Evolutionary conservation across 1,140 invertebrate genomes (phyloP).

Genomic region (Acromyrmex heyeri): DNA sequence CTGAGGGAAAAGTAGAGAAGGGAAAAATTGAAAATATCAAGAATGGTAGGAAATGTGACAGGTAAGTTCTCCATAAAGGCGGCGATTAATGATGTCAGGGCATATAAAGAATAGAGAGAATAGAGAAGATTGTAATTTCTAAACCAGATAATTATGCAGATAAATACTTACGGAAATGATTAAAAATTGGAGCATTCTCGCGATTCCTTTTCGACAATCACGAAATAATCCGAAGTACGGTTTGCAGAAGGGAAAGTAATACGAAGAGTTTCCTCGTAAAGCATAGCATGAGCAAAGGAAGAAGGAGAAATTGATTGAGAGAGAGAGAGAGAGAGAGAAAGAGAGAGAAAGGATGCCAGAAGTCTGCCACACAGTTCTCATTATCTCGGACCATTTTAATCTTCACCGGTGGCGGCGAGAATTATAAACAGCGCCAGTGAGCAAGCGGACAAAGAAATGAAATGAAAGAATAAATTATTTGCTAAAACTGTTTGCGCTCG

Average conservation of each 20-base stretch:
- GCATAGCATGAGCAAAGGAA: slow-evolving; percentile 7
- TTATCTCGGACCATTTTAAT: slow-evolving; percentile 80
- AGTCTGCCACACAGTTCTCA: slow-evolving; percentile 75
- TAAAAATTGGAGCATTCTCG: slow-evolving; percentile 48
- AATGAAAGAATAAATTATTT: slow-evolving; percentile 80
- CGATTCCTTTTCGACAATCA: slow-evolving; percentile 28
- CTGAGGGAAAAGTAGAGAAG: no score
- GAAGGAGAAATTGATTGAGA: slow-evolving; percentile 32
- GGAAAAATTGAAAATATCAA: no score
- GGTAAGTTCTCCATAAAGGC: no score
- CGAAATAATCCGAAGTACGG: slow-evolving; percentile 54
- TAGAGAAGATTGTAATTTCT: background rate
- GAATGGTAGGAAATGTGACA: no score
- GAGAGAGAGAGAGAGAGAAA: slow-evolving; percentile 24
- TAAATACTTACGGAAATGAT: slow-evolving; percentile 7
- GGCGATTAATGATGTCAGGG: no score
- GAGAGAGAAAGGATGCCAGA: slow-evolving; percentile 16
- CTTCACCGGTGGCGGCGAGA: slow-evolving; percentile 74
- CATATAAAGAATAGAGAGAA: background rate
- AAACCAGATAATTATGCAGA: background rate
- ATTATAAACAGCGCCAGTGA: slow-evolving; percentile 75
- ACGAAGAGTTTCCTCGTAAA: slow-evolving; percentile 30
- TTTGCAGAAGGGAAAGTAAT: slow-evolving; percentile 61
- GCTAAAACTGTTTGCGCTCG: slow-evolving; percentile 42
- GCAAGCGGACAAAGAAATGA: slow-evolving; percentile 70